Conservation (phyloP, 2,113 vertebrate genomes). For the Apodemus speciosus region DNA sequence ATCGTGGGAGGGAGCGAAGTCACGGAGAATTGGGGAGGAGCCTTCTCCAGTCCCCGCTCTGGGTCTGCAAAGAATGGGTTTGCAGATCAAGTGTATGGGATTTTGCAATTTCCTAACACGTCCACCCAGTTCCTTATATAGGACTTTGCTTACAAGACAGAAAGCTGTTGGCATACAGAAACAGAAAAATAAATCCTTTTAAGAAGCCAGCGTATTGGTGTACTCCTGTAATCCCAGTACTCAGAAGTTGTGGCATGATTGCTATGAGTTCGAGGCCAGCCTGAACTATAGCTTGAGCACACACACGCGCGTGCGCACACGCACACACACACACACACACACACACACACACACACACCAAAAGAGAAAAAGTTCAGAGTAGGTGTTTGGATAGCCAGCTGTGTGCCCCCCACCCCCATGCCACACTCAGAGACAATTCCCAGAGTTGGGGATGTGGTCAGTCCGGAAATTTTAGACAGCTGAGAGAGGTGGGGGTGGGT, state of each 20-base stretch:
- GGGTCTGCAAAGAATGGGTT: not conserved
- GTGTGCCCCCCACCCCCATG: not conserved
- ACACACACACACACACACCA: not conserved
- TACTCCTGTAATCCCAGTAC: not conserved
- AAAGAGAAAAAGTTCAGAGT: not conserved
- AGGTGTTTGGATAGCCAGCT: not conserved
- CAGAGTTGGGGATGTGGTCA: not conserved
- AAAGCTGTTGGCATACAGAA: not conserved
- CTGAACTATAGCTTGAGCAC: not conserved
- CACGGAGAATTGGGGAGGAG: not conserved
- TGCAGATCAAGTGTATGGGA: not conserved
- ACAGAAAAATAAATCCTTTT: not conserved
- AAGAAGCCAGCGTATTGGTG: not conserved
- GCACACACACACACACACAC: not conserved
- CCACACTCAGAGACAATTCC: not conserved
- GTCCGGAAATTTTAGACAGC: not conserved
- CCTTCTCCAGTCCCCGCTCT: not conserved
- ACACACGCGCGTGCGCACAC: no score
- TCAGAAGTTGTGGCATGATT: not conserved
- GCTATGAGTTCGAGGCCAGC: not conserved
- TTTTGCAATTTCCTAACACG: slow-evolving; percentile 40
- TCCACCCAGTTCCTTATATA: slow-evolving; percentile 38
- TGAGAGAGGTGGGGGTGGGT: not conserved
- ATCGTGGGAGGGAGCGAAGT: not conserved
- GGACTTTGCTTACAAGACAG: slow-evolving; percentile 8